Conservation (phyloP, 2,797 vertebrate species). For the Lepus townsendii region DNA sequence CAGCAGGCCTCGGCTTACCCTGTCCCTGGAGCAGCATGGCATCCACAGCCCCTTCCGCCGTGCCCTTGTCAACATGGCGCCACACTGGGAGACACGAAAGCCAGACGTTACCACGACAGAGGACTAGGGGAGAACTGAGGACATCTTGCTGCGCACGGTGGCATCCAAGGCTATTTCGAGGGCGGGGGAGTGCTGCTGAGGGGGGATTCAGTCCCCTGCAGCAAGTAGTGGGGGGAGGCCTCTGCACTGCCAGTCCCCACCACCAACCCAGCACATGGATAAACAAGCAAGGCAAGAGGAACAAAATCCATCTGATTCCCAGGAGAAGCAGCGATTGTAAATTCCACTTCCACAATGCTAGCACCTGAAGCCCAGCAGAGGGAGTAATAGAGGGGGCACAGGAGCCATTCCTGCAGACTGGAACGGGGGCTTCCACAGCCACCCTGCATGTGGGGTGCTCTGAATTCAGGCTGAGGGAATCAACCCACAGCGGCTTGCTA, state of each 20-base stretch:
- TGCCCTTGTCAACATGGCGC: conserved; percentile 96
- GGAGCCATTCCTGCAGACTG: background rate
- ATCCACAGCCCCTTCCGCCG: conserved; percentile 93
- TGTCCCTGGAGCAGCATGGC: conserved; percentile 94
- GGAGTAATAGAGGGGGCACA: background rate
- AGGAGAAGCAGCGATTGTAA: background rate
- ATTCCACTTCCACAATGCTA: background rate
- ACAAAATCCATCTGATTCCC: background rate
- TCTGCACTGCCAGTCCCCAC: background rate
- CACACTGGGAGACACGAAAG: conserved; percentile 91
- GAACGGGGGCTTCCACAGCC: background rate
- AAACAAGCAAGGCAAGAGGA: background rate
- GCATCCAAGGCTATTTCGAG: background rate
- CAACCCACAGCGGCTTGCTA: background rate
- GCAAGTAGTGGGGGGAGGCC: background rate
- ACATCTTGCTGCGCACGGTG: background rate
- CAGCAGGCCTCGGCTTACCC: conserved; percentile 88
- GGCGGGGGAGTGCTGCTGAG: background rate
- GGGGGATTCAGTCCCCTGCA: background rate
- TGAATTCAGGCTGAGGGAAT: background rate
- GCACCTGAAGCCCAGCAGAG: background rate
- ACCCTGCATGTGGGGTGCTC: background rate
- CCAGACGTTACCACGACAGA: accelerated
- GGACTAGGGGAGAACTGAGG: background rate
- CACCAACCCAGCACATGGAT: background rate